These are phyloP conservation scores for Physella acuta DNA, from an alignment of 1,140 invertebrate species.

Conservation along the genomic window DNA sequence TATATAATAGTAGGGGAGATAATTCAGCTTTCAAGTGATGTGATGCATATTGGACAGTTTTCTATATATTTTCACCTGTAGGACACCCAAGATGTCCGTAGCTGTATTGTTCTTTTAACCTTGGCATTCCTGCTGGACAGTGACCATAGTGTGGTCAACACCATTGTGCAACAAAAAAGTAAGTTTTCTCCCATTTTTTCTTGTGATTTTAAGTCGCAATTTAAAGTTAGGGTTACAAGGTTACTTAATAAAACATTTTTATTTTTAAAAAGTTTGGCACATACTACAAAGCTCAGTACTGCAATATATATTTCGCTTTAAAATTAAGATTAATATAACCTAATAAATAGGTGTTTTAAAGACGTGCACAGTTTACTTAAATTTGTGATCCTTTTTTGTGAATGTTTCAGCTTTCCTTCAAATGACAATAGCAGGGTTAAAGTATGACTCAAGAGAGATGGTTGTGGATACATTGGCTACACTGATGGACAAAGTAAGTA, in stretches of 20 bases:
- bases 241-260: no score
- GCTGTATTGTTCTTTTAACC: slow-evolving; percentile 17
- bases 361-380: no score
- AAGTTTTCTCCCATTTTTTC: neutral
- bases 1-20: neutral
- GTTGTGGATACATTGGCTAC: slow-evolving; percentile 18
- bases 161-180: slow-evolving; percentile 24
- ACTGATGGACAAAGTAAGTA: slow-evolving; percentile 19
- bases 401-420: slow-evolving; percentile 19
- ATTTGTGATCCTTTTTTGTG: neutral
- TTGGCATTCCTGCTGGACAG: slow-evolving; percentile 20
- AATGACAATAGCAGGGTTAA: slow-evolving; percentile 9
- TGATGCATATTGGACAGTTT: neutral
- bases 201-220: no score
- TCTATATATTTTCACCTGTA: no score
- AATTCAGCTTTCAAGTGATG: neutral
- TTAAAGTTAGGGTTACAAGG: no score
- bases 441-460: slow-evolving; percentile 11
- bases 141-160: neutral
- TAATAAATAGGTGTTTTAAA: no score
- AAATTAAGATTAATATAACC: no score
- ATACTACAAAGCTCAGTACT: no score
- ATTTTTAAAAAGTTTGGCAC: no score
- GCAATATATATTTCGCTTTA: no score
- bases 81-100: slow-evolving; percentile 24